A percentile compares a stretch with the other conserved stretches of the same genome.
Evolutionary conservation across 2,113 vertebrate species (phyloP).

Genomic region (Irena cyanogastra): DNA sequence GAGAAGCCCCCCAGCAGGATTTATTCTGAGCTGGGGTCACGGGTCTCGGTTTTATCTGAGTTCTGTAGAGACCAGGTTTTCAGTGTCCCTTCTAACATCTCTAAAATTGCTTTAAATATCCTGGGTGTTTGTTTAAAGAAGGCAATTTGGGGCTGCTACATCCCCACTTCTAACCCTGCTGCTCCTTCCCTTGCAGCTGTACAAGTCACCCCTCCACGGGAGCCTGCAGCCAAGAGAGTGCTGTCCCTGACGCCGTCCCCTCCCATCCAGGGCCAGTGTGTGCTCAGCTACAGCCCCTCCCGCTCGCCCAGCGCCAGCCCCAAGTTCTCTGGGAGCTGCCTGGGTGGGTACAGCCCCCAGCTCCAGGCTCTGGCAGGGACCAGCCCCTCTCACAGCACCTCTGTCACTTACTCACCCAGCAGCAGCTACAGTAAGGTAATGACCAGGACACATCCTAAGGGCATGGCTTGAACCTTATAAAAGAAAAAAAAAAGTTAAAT

Average conservation of each 20-base stretch:
- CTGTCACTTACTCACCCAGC: slow-evolving; percentile 58
- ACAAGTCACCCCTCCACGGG: slow-evolving; percentile 75
- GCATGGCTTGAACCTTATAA: rapidly evolving
- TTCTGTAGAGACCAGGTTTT: background rate
- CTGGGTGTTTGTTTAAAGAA: rapidly evolving
- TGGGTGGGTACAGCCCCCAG: slow-evolving; percentile 83
- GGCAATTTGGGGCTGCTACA: background rate
- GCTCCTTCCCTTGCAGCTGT: slow-evolving; percentile 68
- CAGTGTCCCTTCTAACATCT: background rate
- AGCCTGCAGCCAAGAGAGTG: slow-evolving; percentile 73
- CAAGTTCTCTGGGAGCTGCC: slow-evolving; percentile 83
- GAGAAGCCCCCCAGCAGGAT: rapidly evolving
- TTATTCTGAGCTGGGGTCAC: rapidly evolving
- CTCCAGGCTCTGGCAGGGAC: slow-evolving; percentile 71
- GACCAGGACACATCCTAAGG: rapidly evolving
- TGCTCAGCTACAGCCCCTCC: slow-evolving; percentile 91
- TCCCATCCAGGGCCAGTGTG: slow-evolving; percentile 87
- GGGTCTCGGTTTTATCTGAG: rapidly evolving
- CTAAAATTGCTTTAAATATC: rapidly evolving
- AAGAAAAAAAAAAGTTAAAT: background rate
- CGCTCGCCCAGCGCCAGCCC: slow-evolving; percentile 83
- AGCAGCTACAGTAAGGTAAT: slow-evolving; percentile 80
- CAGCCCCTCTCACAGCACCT: slow-evolving; percentile 71
- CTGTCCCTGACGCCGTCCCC: slow-evolving; percentile 75
- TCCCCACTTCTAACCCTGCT: background rate